Evolutionary conservation across 2,888 invertebrate genomes (phyloP), one percentile per base, ranked within the genome.

Genomic region (Heliconius sara): DNA sequence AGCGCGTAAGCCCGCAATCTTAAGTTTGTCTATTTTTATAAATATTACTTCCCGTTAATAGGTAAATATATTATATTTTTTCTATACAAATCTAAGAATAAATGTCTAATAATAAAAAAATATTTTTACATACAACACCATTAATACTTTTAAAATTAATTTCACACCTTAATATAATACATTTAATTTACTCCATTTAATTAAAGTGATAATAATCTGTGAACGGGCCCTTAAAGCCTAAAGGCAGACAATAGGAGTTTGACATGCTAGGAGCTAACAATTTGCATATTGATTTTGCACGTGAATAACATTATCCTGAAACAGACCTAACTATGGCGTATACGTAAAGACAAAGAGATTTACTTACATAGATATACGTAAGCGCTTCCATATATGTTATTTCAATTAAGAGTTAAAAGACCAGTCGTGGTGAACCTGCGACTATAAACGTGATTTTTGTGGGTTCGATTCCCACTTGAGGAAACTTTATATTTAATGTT

Each of bases 271-370:
- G 88, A 86, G 87, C 86, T 87, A 88, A 87, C 87, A 88, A 90
- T 92, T 91, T 90, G 88, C 89, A 90, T 91, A 84, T 91, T 91
- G 90, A 91, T 91, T 91, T 87, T 88, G 86, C 82, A 81, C 82
- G 82, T 87, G 84, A 86, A 87, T 85, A 87, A 86, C 87, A 84
- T 85, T 83, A 85, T 85, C 84, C 84, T 85, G 77, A 72, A 80
- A 67, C 79, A 71, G 77, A 65, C 63, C 65, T 75, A 75, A 66
- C 75, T 75, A 43, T 22, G 72, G 81, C 67, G 12, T 77, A 77
- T 75, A 75, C 30, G 73, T 78, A 68, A 72, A 78, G 74, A 67
- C 57, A 78, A 60, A 73, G 16, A 65, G 60, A 27, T 65, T 65
- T 27, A 43, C n/a, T 43, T 43, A 70, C 43, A 70, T 43, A 70